phyloP scores from a whole-genome alignment of 2,113 vertebrate genomes.

The Semnopithecus entellus region DNA sequence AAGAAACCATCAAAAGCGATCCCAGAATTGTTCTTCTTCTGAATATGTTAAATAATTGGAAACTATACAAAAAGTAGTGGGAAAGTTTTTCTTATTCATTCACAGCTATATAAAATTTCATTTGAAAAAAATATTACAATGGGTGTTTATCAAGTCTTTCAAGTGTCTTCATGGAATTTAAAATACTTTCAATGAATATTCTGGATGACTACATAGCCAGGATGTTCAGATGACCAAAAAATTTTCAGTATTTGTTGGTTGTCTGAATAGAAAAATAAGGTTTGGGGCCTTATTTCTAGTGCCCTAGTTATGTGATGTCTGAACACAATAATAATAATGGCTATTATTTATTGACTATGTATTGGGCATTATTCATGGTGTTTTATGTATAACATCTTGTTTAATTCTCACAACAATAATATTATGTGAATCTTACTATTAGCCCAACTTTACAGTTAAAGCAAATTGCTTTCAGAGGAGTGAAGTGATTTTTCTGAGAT shows the following conservation, averaged over 20 bases:
- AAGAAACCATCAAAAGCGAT: neutral
- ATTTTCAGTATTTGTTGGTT: neutral
- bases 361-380: neutral
- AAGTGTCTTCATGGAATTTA: neutral
- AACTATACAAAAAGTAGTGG: neutral
- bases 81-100: neutral
- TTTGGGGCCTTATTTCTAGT: neutral
- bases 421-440: neutral
- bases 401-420: neutral
- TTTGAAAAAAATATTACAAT: neutral
- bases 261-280: neutral
- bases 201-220: neutral
- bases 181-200: conserved; percentile 8
- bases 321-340: neutral
- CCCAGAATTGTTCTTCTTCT: neutral
- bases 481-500: neutral
- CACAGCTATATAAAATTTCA: neutral
- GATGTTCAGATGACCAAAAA: neutral
- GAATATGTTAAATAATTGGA: neutral
- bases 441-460: neutral
- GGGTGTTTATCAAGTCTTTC: neutral
- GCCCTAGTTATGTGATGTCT: neutral
- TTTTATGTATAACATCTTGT: neutral
- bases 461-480: neutral
- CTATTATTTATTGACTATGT: neutral